Base-by-base conservation (phyloP, 2,797 vertebrate genomes). In the Poecilia velifera region DNA sequence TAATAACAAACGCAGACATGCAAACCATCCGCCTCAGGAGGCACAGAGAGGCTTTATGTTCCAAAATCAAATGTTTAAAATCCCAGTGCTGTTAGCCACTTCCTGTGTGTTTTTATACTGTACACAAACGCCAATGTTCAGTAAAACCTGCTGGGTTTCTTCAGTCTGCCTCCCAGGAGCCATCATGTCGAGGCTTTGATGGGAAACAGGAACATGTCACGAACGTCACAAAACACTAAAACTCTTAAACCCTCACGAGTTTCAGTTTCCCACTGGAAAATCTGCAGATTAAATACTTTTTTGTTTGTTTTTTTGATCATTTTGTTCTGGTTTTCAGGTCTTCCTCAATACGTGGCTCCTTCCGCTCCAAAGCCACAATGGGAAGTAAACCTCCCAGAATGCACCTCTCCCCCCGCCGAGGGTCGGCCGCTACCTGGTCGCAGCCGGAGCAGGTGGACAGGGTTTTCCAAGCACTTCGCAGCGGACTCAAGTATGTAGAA, bases 371-470 rank as follows among this genome's bases (percentile, higher is more conserved):
- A 86, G 88, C 92, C 72, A 86, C 59, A 14, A 22, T 94, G 0
- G 90, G 91, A 41, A 82, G 90, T 4, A 97, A 95, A 73, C 89
- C 95, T 57, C 89, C 96, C 89, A 97, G 95, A 90, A 94, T 87
- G 55, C 96, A 97, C 0, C 86, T 94, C n/a, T 95, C 22, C 85
- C 95, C 93, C 80, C 93, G 83, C 94, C 95, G 91, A 94, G 92
- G 43, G 31, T 79, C 88, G 4, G 89, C 90, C 25, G 78, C 83
- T 28, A 28, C 90, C 75, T 94, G 91, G 89, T 92, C 90, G 1
- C 95, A 97, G 93, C 97, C 97, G 0, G 97, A 97, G 77, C 96
- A 98, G 86, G 98, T 99, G 82, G 97, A 98, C 95, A 93, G 89
- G 85, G 95, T 98, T 89, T 99, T 97, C 84, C 96, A 96, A 83